Evolutionary conservation across 1,140 invertebrate genomes (phyloP).

Genomic region (Condylostylus longicornis): DNA sequence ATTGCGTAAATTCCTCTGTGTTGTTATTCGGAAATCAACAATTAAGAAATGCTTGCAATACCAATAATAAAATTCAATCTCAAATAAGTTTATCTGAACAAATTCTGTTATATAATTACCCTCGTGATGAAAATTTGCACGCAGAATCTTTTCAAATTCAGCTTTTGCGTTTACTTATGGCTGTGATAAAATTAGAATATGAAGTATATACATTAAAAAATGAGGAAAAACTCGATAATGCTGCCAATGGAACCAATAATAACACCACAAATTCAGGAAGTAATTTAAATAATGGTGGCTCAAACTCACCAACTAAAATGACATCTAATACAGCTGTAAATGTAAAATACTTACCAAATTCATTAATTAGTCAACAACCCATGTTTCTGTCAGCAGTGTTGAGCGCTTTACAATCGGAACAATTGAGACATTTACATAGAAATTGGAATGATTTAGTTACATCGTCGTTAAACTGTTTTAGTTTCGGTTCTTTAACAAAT

Average conservation of each 20-base stretch:
- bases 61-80: conserved; percentile 30
- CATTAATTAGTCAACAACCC: conserved; percentile 61
- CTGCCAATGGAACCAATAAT: conserved; percentile 3
- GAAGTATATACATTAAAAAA: conserved; percentile 40
- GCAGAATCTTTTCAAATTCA: conserved; percentile 65
- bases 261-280: too few species aligned
- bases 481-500: conserved; percentile 56
- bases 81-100: conserved; percentile 63
- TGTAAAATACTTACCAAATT: conserved; percentile 47
- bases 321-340: conserved; percentile 19
- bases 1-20: conserved; percentile 68
- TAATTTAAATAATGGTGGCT: conserved; percentile 11
- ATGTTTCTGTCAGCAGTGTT: conserved; percentile 74
- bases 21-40: conserved; percentile 28
- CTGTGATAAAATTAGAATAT: conserved; percentile 65
- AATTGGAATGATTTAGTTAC: conserved; percentile 71
- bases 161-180: conserved; percentile 46
- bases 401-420: conserved; percentile 53
- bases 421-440: conserved; percentile 54
- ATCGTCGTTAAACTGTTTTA: conserved; percentile 51
- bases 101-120: conserved; percentile 70
- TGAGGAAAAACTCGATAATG: conserved; percentile 20
- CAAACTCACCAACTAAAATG: conserved; percentile 25
- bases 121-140: conserved; percentile 43
- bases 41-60: neutral